These are phyloP conservation scores for Chionoecetes opilio DNA, from an alignment of 1,140 invertebrate species.

Conservation along the genomic window DNA sequence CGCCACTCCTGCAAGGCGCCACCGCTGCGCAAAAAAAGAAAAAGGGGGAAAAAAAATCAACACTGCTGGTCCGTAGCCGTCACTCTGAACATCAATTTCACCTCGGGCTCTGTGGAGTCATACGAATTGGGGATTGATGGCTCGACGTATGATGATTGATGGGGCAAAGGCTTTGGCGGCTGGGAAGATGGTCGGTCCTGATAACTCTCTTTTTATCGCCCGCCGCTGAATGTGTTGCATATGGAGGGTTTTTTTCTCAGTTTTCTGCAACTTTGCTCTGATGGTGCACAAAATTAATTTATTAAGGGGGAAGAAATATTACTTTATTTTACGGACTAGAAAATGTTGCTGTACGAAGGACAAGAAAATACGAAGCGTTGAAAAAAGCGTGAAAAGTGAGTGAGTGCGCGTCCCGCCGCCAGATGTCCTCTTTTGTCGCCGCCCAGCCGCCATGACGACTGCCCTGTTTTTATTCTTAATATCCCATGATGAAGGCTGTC, in stretches of 20 bases:
- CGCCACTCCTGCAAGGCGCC: neutral
- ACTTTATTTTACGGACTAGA: neutral
- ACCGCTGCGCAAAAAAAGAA: constrained; percentile 61
- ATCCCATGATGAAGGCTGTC: constrained; percentile 78
- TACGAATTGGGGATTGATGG: constrained; percentile 77
- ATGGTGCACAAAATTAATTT: neutral
- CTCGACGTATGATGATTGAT: constrained; percentile 76
- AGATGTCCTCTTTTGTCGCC: constrained; percentile 77
- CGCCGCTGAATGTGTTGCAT: constrained; percentile 51
- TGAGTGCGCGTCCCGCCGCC: constrained; percentile 73
- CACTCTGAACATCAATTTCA: constrained; percentile 76
- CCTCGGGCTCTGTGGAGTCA: constrained; percentile 70
- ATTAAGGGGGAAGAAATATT: neutral
- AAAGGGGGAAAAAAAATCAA: no score
- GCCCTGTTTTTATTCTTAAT: constrained; percentile 77
- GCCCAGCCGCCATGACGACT: constrained; percentile 74
- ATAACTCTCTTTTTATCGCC: constrained; percentile 62
- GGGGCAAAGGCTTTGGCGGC: constrained; percentile 57
- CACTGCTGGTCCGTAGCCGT: constrained; percentile 59
- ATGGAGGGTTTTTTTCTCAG: constrained; percentile 56
- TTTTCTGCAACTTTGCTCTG: neutral
- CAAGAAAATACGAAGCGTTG: constrained; percentile 41
- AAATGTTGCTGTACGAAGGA: constrained; percentile 35
- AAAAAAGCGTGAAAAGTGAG: constrained; percentile 68
- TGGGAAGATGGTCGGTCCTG: constrained; percentile 60